phyloP scores from a whole-genome alignment of 2,113 vertebrate species.

The Arvicanthis niloticus region DNA sequence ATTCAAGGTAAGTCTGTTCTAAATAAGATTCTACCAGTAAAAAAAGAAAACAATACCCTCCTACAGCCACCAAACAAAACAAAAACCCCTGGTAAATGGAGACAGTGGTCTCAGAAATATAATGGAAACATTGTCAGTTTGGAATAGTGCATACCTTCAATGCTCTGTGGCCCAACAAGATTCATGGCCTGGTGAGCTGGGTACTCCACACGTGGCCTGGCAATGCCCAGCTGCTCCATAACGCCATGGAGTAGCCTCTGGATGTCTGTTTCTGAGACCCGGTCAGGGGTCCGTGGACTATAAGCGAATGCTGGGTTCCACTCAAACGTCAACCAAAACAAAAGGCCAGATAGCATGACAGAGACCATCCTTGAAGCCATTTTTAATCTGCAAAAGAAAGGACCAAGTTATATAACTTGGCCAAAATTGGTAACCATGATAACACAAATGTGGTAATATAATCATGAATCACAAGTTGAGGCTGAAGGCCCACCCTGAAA shows the following conservation, averaged over 20 bases:
- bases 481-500: neutral
- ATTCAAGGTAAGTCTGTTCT: neutral
- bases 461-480: neutral
- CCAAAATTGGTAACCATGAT: neutral
- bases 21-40: neutral
- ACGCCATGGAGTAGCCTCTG: slow-evolving; percentile 97
- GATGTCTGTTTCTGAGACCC: slow-evolving; percentile 95
- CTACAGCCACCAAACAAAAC: neutral
- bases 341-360: slow-evolving; percentile 74
- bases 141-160: slow-evolving; percentile 91
- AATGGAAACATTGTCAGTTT: neutral
- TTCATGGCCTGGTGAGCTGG: slow-evolving; percentile 97
- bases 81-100: neutral
- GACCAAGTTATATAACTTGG: slow-evolving; percentile 4
- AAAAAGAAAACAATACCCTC: neutral
- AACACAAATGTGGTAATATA: neutral
- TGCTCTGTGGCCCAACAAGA: slow-evolving; percentile 96
- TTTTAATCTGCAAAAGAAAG: slow-evolving; percentile 76
- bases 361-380: slow-evolving; percentile 67
- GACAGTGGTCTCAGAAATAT: neutral
- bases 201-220: slow-evolving; percentile 96
- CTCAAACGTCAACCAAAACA: slow-evolving; percentile 87
- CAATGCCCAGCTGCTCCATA: slow-evolving; percentile 98
- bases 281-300: slow-evolving; percentile 90
- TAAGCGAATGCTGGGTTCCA: slow-evolving; percentile 88